Conservation (phyloP, 2,888 invertebrate genomes). For the Meganola albula region DNA sequence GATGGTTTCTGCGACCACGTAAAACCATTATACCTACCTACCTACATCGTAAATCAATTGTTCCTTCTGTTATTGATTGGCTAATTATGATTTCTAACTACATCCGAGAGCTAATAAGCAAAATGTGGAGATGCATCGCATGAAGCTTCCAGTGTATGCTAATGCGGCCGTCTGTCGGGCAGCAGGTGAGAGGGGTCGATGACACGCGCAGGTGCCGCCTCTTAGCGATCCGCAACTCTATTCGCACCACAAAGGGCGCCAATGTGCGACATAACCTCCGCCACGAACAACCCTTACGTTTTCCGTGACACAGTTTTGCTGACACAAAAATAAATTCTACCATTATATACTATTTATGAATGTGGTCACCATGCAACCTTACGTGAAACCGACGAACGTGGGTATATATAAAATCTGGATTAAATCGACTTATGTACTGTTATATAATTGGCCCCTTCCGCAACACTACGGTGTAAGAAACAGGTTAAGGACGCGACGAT, state of each 20-base stretch:
- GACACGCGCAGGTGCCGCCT: constrained; percentile 55
- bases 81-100: too few relatives aligned
- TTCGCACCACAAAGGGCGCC: constrained; percentile 29
- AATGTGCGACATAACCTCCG: constrained; percentile 14
- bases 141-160: constrained; percentile 42
- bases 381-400: constrained; percentile 1
- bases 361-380: background rate
- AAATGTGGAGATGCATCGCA: constrained; percentile 28
- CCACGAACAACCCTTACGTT: constrained; percentile 40
- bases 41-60: too few relatives aligned
- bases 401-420: background rate
- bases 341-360: background rate
- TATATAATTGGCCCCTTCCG: too few relatives aligned
- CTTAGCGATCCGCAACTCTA: constrained; percentile 24
- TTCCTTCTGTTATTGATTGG: too few relatives aligned
- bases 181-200: constrained; percentile 69
- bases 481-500: constrained; percentile 38
- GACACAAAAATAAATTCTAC: background rate
- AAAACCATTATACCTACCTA: too few relatives aligned
- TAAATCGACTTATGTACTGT: too few relatives aligned
- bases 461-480: constrained; percentile 20
- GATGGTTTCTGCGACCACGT: too few relatives aligned
- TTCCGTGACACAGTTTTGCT: constrained; percentile 28
- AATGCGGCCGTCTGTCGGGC: constrained; percentile 43
- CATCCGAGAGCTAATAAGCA: too few relatives aligned